Evolutionary conservation across 2,113 vertebrate genomes (phyloP), one percentile per base, ranked within the genome.

Genomic region (Oceanodroma tethys): DNA sequence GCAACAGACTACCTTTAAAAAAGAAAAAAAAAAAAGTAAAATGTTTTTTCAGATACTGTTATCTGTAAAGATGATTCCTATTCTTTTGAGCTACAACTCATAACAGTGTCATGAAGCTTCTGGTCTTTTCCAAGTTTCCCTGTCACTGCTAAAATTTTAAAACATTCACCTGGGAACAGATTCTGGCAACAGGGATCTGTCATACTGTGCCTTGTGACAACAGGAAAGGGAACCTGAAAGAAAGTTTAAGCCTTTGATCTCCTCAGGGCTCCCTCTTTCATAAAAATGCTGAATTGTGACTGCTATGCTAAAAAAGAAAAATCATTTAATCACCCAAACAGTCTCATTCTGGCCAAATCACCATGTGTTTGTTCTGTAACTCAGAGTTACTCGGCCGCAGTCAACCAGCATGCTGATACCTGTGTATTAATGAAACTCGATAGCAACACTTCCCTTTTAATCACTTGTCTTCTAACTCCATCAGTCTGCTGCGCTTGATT

Each of bases 191-290:
- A 45, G 22, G 9, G 40, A 81, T 67, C 56, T 67, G 47, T 85
- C 76, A 63, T 34, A 63, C 36, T 43, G 22, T 67, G 68, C 17
- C 60, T 74, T 66, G 15, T 81, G 55, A 81, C 50, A 88, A 30
- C 55, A 92, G 29, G 21, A 80, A 94, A 72, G 27, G 22, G 15
- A 83, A 96, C 80, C 30, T 88, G 42, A 90, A 96, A 94, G 78
- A 42, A 88, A 88, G 32, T 45, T 72, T 81, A 90, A 73, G 63
- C 47, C 63, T 91, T 78, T 94, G 73, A 96, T 89, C 89, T 94
- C 81, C 43, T 75, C 73, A 79, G 42, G 52, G 16, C 47, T 67
- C 36, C 8, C 2, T 50, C 43, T 65, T 83, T 79, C 59, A 93
- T 60, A 88, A 85, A 94, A 95, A 67, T 22, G n/a, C 55, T 86